Base-by-base conservation (phyloP, 2,888 invertebrate species). In the Polydrusus pterygomalis region DNA sequence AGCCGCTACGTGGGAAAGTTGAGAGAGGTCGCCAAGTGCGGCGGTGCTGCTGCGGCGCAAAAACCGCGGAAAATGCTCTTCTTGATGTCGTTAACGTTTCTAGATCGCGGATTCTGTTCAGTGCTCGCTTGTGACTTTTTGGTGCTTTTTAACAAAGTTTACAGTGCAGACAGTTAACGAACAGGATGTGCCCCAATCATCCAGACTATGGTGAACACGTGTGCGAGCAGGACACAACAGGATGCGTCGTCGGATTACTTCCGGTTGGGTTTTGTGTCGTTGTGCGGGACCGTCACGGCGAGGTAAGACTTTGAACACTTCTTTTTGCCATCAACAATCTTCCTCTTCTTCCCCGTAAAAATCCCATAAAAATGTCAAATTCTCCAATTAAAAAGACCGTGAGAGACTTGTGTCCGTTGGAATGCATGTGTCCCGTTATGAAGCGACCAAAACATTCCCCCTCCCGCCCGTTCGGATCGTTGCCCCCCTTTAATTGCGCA, bases 391-490 rank as follows among this genome's bases (percentile, higher is more conserved):
- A 72, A 45, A 56, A 45, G 74, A 75, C 70, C 75, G 75, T 75
- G 75, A 75, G 77, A 71, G 71, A 65, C 38, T 69, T 79, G 79
- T 77, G 79, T 79, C 78, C 79, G 79, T 79, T 82, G 85, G 85
- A 84, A 85, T 85, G 85, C 83, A 83, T 81, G 80, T 83, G 82
- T 83, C 82, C 85, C 84, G 84, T 85, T 85, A 84, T 78, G 81
- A 81, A 80, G 81, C 81, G 82, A 83, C 83, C 84, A 83, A 83
- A 84, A 83, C 83, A 83, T 79, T 78, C 69, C 70, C 78, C 69
- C 77, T 70, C 45, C 75, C 70, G 20, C 74, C 74, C 68, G 49
- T 43, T 58, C 60, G n/a, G 69, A 64, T 69, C 78, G 78, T 78
- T 78, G 78, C 75, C 75, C 78, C 75, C 71, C 75, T 80, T 81